Evolutionary conservation across 92 coral and sea anemone species (phyloP).

Genomic region (Paramuricea clavata): DNA sequence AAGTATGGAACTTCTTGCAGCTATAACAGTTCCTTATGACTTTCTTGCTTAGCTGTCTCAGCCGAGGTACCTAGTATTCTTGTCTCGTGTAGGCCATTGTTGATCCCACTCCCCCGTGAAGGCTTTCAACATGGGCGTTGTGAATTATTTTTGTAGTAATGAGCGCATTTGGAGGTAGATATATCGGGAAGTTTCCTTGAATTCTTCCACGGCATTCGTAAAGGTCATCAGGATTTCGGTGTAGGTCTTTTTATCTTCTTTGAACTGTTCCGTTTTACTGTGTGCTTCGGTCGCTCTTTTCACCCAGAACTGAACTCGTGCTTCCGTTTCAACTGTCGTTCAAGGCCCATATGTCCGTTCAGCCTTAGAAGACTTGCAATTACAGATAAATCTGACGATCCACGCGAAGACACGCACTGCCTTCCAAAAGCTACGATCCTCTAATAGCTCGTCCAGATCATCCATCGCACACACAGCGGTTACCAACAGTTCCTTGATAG

Average conservation of each 20-base stretch:
- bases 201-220: conserved; percentile 37
- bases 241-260: conserved; percentile 36
- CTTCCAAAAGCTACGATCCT: conserved; percentile 34
- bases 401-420: conserved; percentile 35
- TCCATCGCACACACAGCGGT: conserved; percentile 17
- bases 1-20: conserved; percentile 14
- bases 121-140: conserved; percentile 36
- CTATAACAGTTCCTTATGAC: neutral
- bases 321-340: conserved; percentile 37
- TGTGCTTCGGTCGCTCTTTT: no score
- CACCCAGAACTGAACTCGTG: no score
- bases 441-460: conserved; percentile 25
- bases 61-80: conserved; percentile 35
- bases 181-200: conserved; percentile 29
- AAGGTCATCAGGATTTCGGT: neutral
- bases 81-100: conserved; percentile 10
- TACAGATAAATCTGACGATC: conserved; percentile 14
- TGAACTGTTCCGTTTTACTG: conserved; percentile 44
- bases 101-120: conserved; percentile 48
- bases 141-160: conserved; percentile 18
- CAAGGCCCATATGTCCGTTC: conserved; percentile 35
- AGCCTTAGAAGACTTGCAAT: conserved; percentile 22
- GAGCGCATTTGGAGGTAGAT: conserved; percentile 20
- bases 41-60: conserved; percentile 24
- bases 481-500: conserved; percentile 25